These are phyloP conservation scores for Tetramorium alpestre DNA, from an alignment of 1,140 invertebrate genomes.

Conservation along the genomic window DNA sequence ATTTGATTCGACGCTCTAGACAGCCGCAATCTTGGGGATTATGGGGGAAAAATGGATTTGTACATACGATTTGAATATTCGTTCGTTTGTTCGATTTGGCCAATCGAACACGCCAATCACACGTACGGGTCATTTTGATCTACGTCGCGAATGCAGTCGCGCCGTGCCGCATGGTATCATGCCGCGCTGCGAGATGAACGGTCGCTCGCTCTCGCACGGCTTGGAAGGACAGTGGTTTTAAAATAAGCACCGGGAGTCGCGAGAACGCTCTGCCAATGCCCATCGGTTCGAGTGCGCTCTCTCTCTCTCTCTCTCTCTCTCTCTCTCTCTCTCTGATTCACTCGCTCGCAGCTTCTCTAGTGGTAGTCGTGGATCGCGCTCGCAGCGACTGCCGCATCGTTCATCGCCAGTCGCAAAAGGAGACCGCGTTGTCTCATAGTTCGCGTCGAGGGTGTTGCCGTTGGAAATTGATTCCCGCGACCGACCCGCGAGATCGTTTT, in stretches of 20 bases:
- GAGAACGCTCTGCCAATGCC: conserved; percentile 79
- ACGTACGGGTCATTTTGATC: too few relatives aligned
- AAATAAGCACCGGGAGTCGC: conserved; percentile 80
- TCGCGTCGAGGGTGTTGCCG: neutral
- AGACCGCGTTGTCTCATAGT: conserved; percentile 37
- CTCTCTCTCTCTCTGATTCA: conserved; percentile 20
- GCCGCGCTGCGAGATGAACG: conserved; percentile 57
- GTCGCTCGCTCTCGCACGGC: conserved; percentile 46
- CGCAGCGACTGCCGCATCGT: conserved; percentile 69
- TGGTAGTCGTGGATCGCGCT: conserved; percentile 81
- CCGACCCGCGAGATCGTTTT: too few relatives aligned
- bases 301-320: conserved; percentile 17
- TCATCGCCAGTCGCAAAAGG: conserved; percentile 30
- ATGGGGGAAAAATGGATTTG: too few relatives aligned
- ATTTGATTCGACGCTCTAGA: too few relatives aligned
- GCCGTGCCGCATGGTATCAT: too few relatives aligned
- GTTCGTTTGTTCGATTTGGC: too few relatives aligned
- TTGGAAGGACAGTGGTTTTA: conserved; percentile 84
- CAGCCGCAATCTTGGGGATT: too few relatives aligned
- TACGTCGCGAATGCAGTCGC: too few relatives aligned
- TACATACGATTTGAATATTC: too few relatives aligned
- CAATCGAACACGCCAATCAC: too few relatives aligned
- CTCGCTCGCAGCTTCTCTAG: conserved; percentile 63
- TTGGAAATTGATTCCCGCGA: too few relatives aligned
- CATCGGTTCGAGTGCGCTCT: conserved; percentile 63